Evolutionary conservation across 2,888 invertebrate genomes (phyloP), one percentile per base, ranked within the genome.

Genomic region (Protophormia terraenovae): DNA sequence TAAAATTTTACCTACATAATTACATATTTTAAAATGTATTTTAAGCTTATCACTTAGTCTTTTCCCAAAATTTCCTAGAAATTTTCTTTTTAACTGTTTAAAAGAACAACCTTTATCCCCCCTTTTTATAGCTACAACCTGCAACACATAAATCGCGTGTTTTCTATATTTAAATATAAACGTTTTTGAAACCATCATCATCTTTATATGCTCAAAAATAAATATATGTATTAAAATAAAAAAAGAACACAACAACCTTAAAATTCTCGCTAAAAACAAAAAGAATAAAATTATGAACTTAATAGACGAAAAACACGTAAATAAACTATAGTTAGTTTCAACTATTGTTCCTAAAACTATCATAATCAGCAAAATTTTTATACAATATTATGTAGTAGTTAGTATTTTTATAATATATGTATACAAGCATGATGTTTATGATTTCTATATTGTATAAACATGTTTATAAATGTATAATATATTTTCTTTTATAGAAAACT

Each of bases 301-400:
- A 82, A 85, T 85, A 82, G 82, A 78, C 4, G 55, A 82, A 79
- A 82, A 85, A 58, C 85, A 85, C 85, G 85, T 85, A 69, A 81
- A 75, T 80, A 66, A 50, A 35, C 53, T 32, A 41, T n/a, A 62
- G n/a, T n/a, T n/a, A n/a, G n/a, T n/a, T n/a, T n/a, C n/a, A 32
- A 69, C 62, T 27, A 60, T 14, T 66, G 50, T 64, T 69, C 66
- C 73, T 50, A 69, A 81, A 75, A 55, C 71, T 77, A 71, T 77
- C 73, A 85, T 75, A 85, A 82, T 69, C 82, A 85, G 62, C 77
- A 60, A 24, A 58, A 41, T 77, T 22, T 72, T 60, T 64, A 32
- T 77, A 38, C 29, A 14, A n/a, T n/a, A n/a, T n/a, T n/a, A n/a
- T n/a, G n/a, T n/a, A n/a, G n/a, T n/a, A n/a, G n/a, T n/a, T n/a